phyloP scores from a whole-genome alignment of 2,113 vertebrate genomes.

The Pygoscelis adeliae region DNA sequence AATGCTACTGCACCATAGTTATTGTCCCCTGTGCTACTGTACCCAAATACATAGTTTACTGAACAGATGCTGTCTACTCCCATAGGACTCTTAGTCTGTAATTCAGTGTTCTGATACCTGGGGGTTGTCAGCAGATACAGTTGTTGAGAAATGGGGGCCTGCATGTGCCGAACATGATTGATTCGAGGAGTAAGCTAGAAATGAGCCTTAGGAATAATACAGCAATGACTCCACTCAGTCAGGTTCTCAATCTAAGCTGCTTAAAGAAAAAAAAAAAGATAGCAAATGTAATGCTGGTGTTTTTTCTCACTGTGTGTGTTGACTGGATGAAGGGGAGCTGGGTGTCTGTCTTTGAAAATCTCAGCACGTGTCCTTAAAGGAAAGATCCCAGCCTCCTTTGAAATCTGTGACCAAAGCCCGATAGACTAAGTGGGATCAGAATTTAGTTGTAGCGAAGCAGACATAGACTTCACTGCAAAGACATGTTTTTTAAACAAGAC shows the following conservation, averaged over 20 bases:
- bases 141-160: not conserved
- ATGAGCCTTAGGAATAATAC: not conserved
- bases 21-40: not conserved
- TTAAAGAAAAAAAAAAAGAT: not conserved
- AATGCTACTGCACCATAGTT: not conserved
- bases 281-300: fast-evolving
- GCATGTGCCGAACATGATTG: not conserved
- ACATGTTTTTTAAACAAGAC: not conserved
- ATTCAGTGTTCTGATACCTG: not conserved
- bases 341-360: not conserved
- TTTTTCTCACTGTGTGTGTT: not conserved
- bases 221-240: not conserved
- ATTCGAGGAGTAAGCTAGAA: not conserved
- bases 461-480: not conserved
- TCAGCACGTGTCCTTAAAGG: not conserved
- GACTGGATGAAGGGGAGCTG: not conserved
- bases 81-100: not conserved
- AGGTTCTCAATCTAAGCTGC: not conserved
- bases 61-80: not conserved
- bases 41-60: not conserved
- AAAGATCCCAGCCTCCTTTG: not conserved
- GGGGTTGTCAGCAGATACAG: not conserved
- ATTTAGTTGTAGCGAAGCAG: not conserved
- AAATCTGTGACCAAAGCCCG: not conserved
- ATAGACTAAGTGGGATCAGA: not conserved